These are phyloP conservation scores for Falcunculus frontatus DNA, from an alignment of 2,113 vertebrate species.

Conservation along the genomic window DNA sequence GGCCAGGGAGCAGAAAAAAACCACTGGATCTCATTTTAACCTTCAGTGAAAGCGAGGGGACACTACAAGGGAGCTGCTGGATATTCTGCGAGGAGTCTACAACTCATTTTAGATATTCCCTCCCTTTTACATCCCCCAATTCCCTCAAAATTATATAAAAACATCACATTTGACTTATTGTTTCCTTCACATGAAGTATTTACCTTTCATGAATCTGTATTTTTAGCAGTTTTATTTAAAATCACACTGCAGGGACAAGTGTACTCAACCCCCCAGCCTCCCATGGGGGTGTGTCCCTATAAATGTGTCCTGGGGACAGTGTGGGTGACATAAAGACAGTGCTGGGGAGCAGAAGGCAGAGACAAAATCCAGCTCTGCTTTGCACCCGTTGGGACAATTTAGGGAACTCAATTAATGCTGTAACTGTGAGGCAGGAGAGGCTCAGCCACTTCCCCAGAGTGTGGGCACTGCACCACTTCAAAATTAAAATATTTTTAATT, in stretches of 20 bases:
- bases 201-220: neutral
- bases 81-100: neutral
- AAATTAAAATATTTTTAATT: neutral
- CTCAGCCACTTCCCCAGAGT: neutral
- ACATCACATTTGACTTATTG: neutral
- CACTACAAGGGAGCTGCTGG: neutral
- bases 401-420: neutral
- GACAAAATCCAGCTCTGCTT: neutral
- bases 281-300: fast-evolving
- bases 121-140: neutral
- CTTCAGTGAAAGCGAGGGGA: neutral
- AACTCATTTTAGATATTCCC: neutral
- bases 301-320: neutral
- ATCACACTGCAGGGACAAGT: neutral
- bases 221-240: neutral
- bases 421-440: neutral
- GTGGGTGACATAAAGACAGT: fast-evolving
- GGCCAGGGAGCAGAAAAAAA: constrained; percentile 41
- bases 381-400: neutral
- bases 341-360: neutral
- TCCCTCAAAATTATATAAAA: neutral
- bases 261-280: fast-evolving
- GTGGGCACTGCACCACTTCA: neutral
- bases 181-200: neutral
- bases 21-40: neutral